phyloP scores from a whole-genome alignment of 2,113 vertebrate species.

The Morone saxatilis region DNA sequence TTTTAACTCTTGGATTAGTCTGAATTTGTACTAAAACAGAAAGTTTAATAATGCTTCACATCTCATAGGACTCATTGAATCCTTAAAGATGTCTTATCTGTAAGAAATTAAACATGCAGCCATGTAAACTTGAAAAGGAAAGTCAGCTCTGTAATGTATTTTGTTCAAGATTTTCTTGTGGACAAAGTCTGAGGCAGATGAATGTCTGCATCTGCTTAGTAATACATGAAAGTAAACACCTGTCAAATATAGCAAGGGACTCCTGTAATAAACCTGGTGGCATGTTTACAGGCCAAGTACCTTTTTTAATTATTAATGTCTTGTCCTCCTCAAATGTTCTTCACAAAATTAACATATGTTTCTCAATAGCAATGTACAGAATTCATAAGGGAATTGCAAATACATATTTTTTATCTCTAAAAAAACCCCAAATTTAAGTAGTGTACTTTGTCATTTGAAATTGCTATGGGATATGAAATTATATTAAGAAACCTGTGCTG shows the following conservation, averaged over 20 bases:
- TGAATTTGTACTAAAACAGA: background rate
- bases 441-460: background rate
- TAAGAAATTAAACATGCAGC: background rate
- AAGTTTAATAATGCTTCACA: background rate
- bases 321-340: constrained; percentile 7
- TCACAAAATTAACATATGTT: constrained; percentile 7
- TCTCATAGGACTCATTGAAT: background rate
- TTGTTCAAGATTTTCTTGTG: background rate
- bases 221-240: constrained; percentile 32
- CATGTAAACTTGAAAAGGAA: background rate
- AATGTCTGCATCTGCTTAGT: constrained; percentile 4
- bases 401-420: background rate
- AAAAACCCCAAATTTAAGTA: too few species aligned
- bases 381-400: background rate
- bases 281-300: constrained; percentile 5
- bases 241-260: constrained; percentile 38
- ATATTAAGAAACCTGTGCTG: background rate
- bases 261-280: constrained; percentile 2
- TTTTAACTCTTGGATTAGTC: background rate
- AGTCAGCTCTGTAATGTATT: background rate
- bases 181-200: background rate
- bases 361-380: background rate
- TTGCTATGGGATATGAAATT: background rate
- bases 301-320: constrained; percentile 30
- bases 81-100: background rate